These are phyloP conservation scores for Papilio glaucus DNA, from an alignment of 1,140 invertebrate species.

Conservation along the genomic window DNA sequence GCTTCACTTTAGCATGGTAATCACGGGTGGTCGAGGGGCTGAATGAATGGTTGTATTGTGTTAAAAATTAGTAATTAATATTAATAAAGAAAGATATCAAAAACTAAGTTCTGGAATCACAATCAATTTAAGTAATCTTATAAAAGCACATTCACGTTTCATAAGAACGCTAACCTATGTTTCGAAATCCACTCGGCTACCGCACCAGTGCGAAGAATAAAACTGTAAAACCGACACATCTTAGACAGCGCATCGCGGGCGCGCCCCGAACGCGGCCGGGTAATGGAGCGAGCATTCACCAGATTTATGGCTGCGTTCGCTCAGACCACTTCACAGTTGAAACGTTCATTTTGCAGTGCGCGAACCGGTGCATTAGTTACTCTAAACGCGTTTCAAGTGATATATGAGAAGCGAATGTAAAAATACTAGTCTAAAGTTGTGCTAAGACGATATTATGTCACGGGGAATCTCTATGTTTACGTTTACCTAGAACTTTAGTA, in stretches of 20 bases:
- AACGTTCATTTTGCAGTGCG: slow-evolving; percentile 35
- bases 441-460: background rate
- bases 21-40: no score
- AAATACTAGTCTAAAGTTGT: slow-evolving; percentile 2
- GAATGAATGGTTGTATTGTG: no score
- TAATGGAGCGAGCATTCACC: slow-evolving; percentile 53
- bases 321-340: slow-evolving; percentile 41
- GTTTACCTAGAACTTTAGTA: background rate
- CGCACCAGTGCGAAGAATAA: slow-evolving; percentile 5
- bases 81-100: background rate
- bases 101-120: background rate
- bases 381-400: slow-evolving; percentile 34
- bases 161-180: slow-evolving; percentile 19
- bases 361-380: slow-evolving; percentile 38
- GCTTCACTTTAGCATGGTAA: no score
- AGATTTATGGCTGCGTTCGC: slow-evolving; percentile 53
- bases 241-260: slow-evolving; percentile 28
- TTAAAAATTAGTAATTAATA: no score
- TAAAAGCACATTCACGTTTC: background rate
- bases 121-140: background rate
- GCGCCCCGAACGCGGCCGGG: slow-evolving; percentile 37
- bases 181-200: slow-evolving; percentile 28
- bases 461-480: background rate
- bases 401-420: slow-evolving; percentile 18
- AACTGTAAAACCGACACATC: slow-evolving; percentile 31